These are phyloP conservation scores for Carassius carassius DNA, from an alignment of 2,113 vertebrate species.

Conservation along the genomic window DNA sequence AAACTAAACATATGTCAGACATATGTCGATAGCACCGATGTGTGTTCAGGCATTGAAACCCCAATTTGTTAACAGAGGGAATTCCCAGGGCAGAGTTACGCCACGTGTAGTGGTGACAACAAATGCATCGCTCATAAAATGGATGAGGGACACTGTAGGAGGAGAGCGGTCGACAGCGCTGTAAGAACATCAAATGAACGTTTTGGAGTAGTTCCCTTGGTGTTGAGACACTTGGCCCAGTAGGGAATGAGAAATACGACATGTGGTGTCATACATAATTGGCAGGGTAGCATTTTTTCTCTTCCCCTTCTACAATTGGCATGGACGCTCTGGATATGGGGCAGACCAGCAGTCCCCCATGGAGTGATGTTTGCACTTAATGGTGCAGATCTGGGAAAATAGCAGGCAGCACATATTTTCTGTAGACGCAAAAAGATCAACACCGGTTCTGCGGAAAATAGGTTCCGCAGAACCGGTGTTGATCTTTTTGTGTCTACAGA, in stretches of 20 bases:
- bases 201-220: neutral
- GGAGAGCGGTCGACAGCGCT: neutral
- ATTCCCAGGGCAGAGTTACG: neutral
- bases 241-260: neutral
- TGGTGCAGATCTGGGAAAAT: neutral
- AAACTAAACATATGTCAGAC: too few relatives aligned
- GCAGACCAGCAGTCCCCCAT: too few relatives aligned
- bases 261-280: neutral
- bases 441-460: neutral
- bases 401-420: neutral
- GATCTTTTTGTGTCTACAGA: neutral
- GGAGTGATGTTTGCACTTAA: neutral
- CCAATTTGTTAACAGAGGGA: neutral
- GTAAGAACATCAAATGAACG: neutral
- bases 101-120: neutral
- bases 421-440: neutral
- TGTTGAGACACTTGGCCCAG: neutral
- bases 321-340: too few relatives aligned
- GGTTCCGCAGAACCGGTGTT: neutral
- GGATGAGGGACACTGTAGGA: neutral
- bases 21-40: neutral
- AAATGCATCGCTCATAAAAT: neutral
- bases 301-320: too few relatives aligned
- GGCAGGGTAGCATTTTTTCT: too few relatives aligned
- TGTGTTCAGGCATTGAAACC: neutral